phyloP scores from a whole-genome alignment of 2,797 vertebrate genomes.

The Monodelphis domestica region DNA sequence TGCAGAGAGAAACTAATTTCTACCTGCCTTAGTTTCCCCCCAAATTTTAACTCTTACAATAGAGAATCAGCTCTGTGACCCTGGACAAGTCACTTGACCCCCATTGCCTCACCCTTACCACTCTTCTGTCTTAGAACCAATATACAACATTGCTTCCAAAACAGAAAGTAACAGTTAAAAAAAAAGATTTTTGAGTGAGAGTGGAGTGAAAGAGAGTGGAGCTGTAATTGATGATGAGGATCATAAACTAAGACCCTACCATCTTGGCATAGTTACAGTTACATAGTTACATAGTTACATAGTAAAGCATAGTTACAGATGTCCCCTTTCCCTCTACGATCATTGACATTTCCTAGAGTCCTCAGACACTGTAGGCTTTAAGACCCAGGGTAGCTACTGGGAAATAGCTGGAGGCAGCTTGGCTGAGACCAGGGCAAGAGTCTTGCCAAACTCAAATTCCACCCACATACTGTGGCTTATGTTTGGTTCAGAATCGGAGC shows the following conservation, averaged over 20 bases:
- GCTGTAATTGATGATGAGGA: neutral
- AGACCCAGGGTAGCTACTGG: neutral
- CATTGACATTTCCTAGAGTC: neutral
- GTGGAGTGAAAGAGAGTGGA: neutral
- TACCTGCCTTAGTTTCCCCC: too few species aligned
- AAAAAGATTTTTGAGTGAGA: too few species aligned
- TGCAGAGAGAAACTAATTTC: too few species aligned
- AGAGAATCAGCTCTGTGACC: too few species aligned
- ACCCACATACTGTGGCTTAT: neutral
- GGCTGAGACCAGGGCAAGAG: neutral
- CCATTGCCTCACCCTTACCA: too few species aligned
- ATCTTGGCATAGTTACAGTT: neutral
- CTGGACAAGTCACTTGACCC: too few species aligned
- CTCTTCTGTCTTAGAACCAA: too few species aligned
- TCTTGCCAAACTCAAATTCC: neutral
- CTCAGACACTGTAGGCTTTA: neutral
- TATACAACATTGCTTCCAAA: too few species aligned
- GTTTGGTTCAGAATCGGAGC: neutral
- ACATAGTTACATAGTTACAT: too few species aligned
- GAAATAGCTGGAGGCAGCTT: neutral
- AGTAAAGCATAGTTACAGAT: neutral
- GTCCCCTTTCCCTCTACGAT: neutral
- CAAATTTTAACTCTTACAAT: too few species aligned
- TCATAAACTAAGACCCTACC: neutral
- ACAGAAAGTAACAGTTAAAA: too few species aligned